Evolutionary conservation across 64 coral and sea anemone genomes (phyloP).

Genomic region (Montipora sp.): DNA sequence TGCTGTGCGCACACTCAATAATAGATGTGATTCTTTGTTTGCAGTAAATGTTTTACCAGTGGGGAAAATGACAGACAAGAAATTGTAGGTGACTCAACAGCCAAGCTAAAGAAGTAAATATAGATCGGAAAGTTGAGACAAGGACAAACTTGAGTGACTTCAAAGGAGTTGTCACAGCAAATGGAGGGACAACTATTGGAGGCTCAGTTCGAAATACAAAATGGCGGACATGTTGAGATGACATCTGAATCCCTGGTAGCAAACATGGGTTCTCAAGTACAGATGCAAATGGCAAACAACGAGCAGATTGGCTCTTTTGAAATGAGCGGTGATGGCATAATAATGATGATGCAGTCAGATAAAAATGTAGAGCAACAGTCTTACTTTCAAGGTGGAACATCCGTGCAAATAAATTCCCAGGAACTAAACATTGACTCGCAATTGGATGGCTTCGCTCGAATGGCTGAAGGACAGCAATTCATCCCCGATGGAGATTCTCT

Average conservation of each 20-base stretch:
- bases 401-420: background rate
- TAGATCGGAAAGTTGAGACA: background rate
- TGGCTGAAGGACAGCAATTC: conserved; percentile 14
- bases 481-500: background rate
- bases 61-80: background rate
- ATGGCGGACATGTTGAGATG: conserved; percentile 9
- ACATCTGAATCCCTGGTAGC: conserved; percentile 6
- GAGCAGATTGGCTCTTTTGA: conserved; percentile 18
- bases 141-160: background rate
- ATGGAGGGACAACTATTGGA: conserved; percentile 22
- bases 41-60: background rate
- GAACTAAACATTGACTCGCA: background rate
- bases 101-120: background rate
- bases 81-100: background rate
- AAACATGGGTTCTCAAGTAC: conserved; percentile 31
- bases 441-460: background rate
- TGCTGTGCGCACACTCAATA: too few species aligned
- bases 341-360: conserved; percentile 42
- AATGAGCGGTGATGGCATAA: conserved; percentile 30
- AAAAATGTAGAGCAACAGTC: background rate
- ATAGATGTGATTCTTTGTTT: background rate
- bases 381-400: conserved; percentile 3
- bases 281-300: background rate
- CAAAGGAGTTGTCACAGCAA: conserved; percentile 23
- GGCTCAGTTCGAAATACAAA: conserved; percentile 20